These are phyloP conservation scores for Marcusenius ussheri DNA, from an alignment of 2,113 vertebrate genomes.

Conservation along the genomic window DNA sequence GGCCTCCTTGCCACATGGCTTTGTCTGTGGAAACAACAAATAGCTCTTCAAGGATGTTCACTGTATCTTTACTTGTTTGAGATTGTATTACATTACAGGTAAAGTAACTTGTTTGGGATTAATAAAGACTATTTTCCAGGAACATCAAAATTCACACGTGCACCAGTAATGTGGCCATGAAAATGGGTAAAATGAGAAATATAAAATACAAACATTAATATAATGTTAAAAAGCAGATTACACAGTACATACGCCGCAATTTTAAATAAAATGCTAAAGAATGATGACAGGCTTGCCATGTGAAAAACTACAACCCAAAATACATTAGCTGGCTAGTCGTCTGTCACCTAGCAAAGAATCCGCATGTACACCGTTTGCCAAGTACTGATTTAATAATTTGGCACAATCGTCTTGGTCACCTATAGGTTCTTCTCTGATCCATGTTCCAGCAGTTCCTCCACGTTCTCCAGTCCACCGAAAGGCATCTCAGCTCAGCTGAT, in stretches of 20 bases:
- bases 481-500: background rate
- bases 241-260: background rate
- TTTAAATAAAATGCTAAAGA: background rate
- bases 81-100: background rate
- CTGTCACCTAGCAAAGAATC: background rate
- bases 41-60: background rate
- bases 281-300: background rate
- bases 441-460: background rate
- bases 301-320: background rate
- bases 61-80: background rate
- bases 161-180: background rate
- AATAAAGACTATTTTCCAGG: background rate
- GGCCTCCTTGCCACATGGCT: background rate
- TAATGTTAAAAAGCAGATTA: background rate
- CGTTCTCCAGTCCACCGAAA: background rate
- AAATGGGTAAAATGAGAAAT: background rate
- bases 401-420: background rate
- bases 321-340: background rate
- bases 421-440: background rate
- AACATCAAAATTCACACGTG: background rate
- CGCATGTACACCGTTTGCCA: background rate
- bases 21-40: background rate
- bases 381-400: background rate
- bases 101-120: background rate
- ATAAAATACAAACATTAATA: background rate